phyloP scores from a whole-genome alignment of 2,113 vertebrate genomes.

The Rhegmatorhina hoffmannsi region DNA sequence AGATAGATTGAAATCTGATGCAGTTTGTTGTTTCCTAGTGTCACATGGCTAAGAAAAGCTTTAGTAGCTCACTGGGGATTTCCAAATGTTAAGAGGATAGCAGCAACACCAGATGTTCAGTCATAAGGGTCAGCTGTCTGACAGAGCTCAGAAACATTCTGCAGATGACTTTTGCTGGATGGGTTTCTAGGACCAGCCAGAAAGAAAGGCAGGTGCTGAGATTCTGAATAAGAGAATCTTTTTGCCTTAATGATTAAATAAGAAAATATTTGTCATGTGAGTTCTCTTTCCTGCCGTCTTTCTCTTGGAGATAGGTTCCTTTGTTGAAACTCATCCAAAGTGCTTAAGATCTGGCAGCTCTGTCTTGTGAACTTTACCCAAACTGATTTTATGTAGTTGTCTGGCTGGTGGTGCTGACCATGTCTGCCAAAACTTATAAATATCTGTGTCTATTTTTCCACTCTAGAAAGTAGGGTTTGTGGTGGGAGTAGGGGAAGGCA shows the following conservation, averaged over 20 bases:
- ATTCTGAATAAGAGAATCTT: background rate
- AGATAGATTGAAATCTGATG: background rate
- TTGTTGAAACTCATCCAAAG: background rate
- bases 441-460: background rate
- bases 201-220: background rate
- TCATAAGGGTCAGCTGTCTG: background rate
- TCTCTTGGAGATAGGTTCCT: background rate
- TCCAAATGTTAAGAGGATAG: constrained; percentile 17
- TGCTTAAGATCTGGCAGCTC: background rate
- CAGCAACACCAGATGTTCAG: background rate
- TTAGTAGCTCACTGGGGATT: constrained; percentile 5
- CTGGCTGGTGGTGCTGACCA: background rate
- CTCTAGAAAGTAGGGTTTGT: background rate
- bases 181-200: background rate
- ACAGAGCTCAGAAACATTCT: background rate
- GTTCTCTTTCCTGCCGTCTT: background rate
- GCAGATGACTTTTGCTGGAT: background rate
- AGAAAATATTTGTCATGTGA: background rate
- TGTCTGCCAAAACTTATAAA: background rate
- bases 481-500: background rate
- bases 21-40: background rate
- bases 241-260: background rate
- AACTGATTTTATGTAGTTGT: background rate
- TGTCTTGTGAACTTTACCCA: background rate
- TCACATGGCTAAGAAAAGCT: constrained; percentile 1